These are phyloP conservation scores for Ischnura elegans DNA, from an alignment of 2,888 invertebrate genomes.

Conservation along the genomic window DNA sequence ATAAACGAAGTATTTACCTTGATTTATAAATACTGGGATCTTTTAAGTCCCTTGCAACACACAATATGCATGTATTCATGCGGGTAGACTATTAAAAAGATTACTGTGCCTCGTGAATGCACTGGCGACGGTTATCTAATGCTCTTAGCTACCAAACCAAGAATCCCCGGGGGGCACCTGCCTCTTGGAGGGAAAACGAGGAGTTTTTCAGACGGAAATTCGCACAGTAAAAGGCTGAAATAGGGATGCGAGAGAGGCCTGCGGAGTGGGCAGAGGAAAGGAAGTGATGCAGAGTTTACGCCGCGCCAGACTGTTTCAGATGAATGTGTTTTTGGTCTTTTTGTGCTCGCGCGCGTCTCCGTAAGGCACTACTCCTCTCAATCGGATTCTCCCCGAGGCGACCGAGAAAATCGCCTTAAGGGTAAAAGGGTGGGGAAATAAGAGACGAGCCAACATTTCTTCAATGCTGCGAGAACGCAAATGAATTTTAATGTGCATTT, in stretches of 20 bases:
- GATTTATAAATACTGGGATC: no score
- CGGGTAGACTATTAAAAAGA: no score
- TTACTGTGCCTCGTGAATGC: no score
- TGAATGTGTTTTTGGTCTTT: background rate
- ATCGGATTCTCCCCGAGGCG: conserved; percentile 10
- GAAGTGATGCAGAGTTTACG: background rate
- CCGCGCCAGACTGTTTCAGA: background rate
- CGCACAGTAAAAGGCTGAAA: background rate
- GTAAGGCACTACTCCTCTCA: background rate
- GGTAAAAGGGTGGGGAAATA: background rate
- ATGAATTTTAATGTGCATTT: conserved; percentile 31
- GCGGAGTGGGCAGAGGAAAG: background rate
- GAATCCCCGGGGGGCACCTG: background rate
- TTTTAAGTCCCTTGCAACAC: no score
- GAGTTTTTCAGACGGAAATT: background rate
- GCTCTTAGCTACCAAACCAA: no score
- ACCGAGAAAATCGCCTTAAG: conserved; percentile 15
- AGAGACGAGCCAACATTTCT: background rate
- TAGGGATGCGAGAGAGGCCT: background rate
- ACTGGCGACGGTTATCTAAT: no score
- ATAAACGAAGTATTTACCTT: no score
- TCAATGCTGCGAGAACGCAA: background rate
- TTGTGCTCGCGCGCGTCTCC: background rate
- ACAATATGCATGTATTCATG: no score
- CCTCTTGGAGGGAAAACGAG: background rate